Conservation (phyloP, 2,888 invertebrate genomes). For the Sturmia bella region DNA sequence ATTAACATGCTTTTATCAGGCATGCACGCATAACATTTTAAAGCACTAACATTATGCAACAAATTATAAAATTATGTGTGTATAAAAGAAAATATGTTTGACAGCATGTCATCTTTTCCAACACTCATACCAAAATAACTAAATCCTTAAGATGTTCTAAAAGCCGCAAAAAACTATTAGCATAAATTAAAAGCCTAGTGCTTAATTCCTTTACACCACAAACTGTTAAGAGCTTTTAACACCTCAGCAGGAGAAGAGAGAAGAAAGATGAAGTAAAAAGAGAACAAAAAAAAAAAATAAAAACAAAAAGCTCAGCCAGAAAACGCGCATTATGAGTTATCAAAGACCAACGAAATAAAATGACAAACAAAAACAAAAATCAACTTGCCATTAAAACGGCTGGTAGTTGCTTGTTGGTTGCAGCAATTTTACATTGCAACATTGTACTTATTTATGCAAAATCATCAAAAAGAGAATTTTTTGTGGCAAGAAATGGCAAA, state of each 20-base stretch:
- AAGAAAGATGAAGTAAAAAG: not conserved
- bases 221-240: slow-evolving; percentile 48
- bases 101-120: slow-evolving; percentile 16
- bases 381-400: not conserved
- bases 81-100: too few species aligned
- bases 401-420: not conserved
- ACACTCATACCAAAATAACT: slow-evolving; percentile 30
- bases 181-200: slow-evolving; percentile 47
- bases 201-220: slow-evolving; percentile 39
- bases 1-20: too few species aligned
- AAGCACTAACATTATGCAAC: too few species aligned
- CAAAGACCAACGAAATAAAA: slow-evolving; percentile 30
- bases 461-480: slow-evolving; percentile 30
- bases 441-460: slow-evolving; percentile 32
- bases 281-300: too few species aligned
- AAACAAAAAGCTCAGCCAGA: too few species aligned
- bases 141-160: slow-evolving; percentile 38
- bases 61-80: too few species aligned
- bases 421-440: not conserved
- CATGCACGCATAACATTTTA: too few species aligned
- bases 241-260: not conserved
- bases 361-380: slow-evolving; percentile 1
- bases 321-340: slow-evolving; percentile 5
- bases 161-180: slow-evolving; percentile 52
- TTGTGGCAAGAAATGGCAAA: not conserved